Percentiles rank a stretch among this genome's conserved stretches.
Evolutionary conservation across 1,140 invertebrate species (phyloP).

Genomic region (Zaprionus kolodkinae): DNA sequence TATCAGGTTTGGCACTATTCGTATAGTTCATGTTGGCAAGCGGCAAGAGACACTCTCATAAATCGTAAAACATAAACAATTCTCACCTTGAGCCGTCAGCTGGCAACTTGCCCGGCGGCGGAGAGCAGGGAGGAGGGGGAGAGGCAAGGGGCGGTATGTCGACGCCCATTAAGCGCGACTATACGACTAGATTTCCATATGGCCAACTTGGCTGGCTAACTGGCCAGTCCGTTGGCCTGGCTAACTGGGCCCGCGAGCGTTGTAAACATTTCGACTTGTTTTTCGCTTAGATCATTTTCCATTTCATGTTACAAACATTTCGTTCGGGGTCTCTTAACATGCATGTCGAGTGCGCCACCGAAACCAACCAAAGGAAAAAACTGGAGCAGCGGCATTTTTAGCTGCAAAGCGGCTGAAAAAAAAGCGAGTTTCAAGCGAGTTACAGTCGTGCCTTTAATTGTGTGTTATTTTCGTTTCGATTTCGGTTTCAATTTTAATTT

Average conservation of each 20-base stretch:
- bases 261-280: constrained; percentile 66
- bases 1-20: constrained; percentile 6
- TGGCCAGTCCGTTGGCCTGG: neutral
- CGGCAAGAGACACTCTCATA: constrained; percentile 7
- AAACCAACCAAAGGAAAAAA: constrained; percentile 40
- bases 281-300: constrained; percentile 53
- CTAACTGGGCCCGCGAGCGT: constrained; percentile 23
- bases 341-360: constrained; percentile 47
- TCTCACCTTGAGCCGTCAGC: constrained; percentile 40
- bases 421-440: constrained; percentile 25
- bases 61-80: constrained; percentile 25
- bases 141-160: neutral
- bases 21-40: neutral
- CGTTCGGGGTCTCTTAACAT: constrained; percentile 57
- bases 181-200: neutral
- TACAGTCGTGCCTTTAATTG: constrained; percentile 59
- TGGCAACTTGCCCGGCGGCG: neutral
- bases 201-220: constrained; percentile 1
- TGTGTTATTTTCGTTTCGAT: constrained; percentile 77
- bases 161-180: neutral
- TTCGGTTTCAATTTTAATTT: constrained; percentile 69
- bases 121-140: neutral
- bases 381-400: constrained; percentile 67
- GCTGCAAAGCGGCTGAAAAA: constrained; percentile 36
- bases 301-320: constrained; percentile 56